Evolutionary conservation across 1,140 invertebrate species (phyloP), one percentile per base, ranked within the genome.

Genomic region (Drosophila busckii): DNA sequence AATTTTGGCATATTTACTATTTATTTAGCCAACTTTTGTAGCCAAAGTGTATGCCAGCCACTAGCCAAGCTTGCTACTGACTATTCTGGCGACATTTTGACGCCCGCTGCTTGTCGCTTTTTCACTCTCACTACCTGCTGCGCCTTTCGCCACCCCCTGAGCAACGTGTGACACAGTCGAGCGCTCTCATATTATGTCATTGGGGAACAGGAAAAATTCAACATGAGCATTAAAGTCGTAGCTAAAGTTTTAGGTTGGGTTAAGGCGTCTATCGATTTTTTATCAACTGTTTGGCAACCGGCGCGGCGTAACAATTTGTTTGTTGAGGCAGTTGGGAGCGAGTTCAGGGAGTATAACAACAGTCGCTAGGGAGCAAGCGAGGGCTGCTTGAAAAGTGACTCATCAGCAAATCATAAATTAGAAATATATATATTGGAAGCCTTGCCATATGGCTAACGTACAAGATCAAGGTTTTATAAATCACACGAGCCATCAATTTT

Each of bases 381-480:
- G 56, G 40, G 56, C 53, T 54, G 49, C 40, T 54, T 12, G 19
- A 20, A 10, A 8, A 35, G 10, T 60, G 49, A 50, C 20, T 53
- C 56, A 55, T 55, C 32, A 9, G n/a, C 10, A 19, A 28, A 22
- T 37, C 29, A 13, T 6, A 32, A 20, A 28, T 8, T 20, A 37
- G n/a, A 10, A 2, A 20, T 38, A 20, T 35, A 3, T 4, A 38
- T 3, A 22, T 42, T 23, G 63, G 45, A 76, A 67, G 58, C 59
- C 28, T 38, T 66, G 67, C 73, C n/a, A 76, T 62, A 80, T 76
- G 73, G 73, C 40, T 31, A 41, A 22, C 67, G 56, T 50, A 68
- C 68, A 78, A 78, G 73, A 78, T 78, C 73, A 78, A 78, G 73
- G 73, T 80, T 80, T 37, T 35, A 8, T 48, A 23, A 10, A 58